Base-by-base conservation (phyloP, 2,888 invertebrate genomes). In the Tupiocoris notatus region DNA sequence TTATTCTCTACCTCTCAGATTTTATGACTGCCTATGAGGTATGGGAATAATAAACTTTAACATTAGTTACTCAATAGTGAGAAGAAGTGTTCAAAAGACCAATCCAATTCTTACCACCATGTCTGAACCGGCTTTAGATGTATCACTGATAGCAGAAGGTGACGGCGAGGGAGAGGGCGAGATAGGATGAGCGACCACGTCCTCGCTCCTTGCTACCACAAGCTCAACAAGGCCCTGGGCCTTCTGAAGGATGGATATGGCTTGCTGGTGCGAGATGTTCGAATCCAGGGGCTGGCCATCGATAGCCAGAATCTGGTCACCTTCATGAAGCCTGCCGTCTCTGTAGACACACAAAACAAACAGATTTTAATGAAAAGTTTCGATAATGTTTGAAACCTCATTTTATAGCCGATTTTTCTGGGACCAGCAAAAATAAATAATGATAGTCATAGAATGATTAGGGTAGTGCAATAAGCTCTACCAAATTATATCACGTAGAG, bases 181-280 rank as follows among this genome's bases (percentile, higher is more conserved):
- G 75, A 76, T 76, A 64, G 79, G 79, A 23, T 76, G 77, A 66
- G 71, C 76, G 24, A 62, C 68, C 71, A 63, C 76, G 62, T 75
- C 80, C 76, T 80, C 87, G 84, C 85, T 86, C 81, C 88, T 85
- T 74, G 88, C 87, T 81, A 89, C 88, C 81, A 88, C 86, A 82
- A 91, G 85, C 83, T 91, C 90, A 80, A 91, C 86, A 81, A 90
- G 86, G 70, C 90, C 92, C 81, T 90, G 89, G 80, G 90, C 90
- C 85, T 90, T 89, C 85, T 92, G 92, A 82, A 92, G 86, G 82
- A 91, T 89, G 82, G 88, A 87, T 83, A 92, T 89, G 81, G 91
- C 89, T 87, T 93, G 92, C 85, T 93, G 92, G 83, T 93, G 93
- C 80, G 92, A 92, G 86, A 93, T 90, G 84, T 91, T 91, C 64